Evolutionary conservation across 2,888 invertebrate genomes (phyloP).

Genomic region (Ormyrus thymus): DNA sequence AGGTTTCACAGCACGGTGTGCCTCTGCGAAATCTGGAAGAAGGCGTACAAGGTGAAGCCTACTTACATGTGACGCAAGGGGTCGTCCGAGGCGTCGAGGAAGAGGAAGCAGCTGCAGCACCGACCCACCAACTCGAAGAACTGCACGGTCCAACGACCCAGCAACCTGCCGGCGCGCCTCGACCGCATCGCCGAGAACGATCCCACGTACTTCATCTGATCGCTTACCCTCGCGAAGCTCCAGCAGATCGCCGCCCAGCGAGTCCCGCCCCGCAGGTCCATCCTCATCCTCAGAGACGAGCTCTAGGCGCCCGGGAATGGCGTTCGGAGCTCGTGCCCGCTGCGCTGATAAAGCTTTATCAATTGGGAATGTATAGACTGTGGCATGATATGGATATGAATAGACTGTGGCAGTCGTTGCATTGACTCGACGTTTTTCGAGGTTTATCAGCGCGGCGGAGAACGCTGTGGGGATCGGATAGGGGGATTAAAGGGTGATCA

Average conservation of each 20-base stretch:
- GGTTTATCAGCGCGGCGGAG: not conserved
- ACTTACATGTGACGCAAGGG: conserved; percentile 84
- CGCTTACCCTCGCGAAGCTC: conserved; percentile 53
- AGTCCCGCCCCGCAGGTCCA: conserved; percentile 51
- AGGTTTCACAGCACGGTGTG: conserved; percentile 95
- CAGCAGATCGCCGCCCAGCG: conserved; percentile 55
- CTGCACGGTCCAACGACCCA: conserved; percentile 62
- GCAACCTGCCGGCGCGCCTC: conserved; percentile 66
- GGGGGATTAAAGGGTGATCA: conserved; percentile 12
- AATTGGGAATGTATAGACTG: not conserved
- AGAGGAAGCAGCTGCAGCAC: conserved; percentile 31
- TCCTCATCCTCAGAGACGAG: conserved; percentile 51
- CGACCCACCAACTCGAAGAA: conserved; percentile 5
- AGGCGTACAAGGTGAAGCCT: conserved; percentile 94
- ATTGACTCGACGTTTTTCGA: not conserved
- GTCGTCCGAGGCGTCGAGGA: conserved; percentile 57
- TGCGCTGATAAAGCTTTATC: not conserved
- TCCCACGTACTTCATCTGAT: conserved; percentile 70
- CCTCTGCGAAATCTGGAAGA: conserved; percentile 96
- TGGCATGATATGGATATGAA: not conserved
- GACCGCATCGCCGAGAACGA: conserved; percentile 70
- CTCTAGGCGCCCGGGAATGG: conserved; percentile 21
- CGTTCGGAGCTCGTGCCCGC: not conserved
- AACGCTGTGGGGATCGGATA: not conserved
- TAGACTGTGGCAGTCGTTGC: not conserved